Percentiles rank a stretch among this genome's conserved stretches.
phyloP scores from a whole-genome alignment of 1,140 invertebrate species.

The Pseudomyrmex flavicornis region DNA sequence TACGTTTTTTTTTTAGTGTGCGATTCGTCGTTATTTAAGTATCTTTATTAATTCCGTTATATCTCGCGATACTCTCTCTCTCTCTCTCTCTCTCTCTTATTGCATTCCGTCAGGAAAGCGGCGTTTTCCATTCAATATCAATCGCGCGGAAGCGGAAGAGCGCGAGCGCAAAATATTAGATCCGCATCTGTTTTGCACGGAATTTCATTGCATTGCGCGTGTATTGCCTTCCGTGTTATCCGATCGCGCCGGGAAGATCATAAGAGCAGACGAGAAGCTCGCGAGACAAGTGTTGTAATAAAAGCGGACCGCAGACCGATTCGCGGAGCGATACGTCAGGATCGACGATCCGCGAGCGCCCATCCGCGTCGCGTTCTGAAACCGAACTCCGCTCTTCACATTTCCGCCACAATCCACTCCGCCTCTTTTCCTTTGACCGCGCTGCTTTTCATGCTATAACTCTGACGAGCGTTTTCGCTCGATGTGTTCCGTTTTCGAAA shows the following conservation, averaged over 20 bases:
- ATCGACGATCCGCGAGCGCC: constrained; percentile 15
- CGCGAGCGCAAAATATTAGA: constrained; percentile 36
- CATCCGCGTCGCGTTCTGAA: constrained; percentile 29
- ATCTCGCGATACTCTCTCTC: neutral
- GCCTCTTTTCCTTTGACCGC: constrained; percentile 55
- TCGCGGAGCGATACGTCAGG: constrained; percentile 26
- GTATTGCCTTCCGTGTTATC: no score
- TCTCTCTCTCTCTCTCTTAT: constrained; percentile 1
- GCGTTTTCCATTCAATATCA: constrained; percentile 40
- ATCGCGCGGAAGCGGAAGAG: constrained; percentile 23
- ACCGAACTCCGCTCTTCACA: constrained; percentile 17
- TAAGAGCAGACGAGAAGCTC: constrained; percentile 7
- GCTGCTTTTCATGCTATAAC: constrained; percentile 38
- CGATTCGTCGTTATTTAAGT: neutral
- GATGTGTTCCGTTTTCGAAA: constrained; percentile 48
- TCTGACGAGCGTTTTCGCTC: constrained; percentile 38
- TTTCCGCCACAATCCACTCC: constrained; percentile 49
- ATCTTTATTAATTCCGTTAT: neutral
- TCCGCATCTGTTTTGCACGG: constrained; percentile 9
- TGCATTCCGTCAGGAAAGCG: constrained; percentile 26
- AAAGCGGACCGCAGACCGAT: constrained; percentile 27
- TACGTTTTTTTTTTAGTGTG: constrained; percentile 12
- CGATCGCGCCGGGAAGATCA: no score
- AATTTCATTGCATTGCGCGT: neutral
- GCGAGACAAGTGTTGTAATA: constrained; percentile 13